Evolutionary conservation across 2,797 vertebrate genomes (phyloP), one percentile per base, ranked within the genome.

Genomic region (Tiaroga cobitis): DNA sequence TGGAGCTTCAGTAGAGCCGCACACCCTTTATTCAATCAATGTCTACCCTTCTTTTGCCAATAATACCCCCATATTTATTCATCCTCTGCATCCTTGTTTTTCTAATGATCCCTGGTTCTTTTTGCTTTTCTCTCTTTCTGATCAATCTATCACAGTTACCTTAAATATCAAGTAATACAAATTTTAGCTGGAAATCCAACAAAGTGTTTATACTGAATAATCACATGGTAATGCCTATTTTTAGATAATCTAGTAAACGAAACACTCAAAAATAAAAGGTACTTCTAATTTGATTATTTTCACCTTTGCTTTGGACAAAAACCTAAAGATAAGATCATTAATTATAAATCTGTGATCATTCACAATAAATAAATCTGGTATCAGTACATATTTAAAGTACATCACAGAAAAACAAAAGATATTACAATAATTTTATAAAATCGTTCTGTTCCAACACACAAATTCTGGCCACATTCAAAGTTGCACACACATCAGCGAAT

Each of bases 51-150:
- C 70, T 54, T 61, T 61, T 18, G 87, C 87, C 13, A 80, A 19
- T 34, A 80, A 34, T 18, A 9, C 32, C 1, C 26, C 51, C 1
- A 21, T 43, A 43, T 49, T 15, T 46, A 67, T 46, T 49, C 76
- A 61, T 41, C n/a, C 21, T 24, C 16, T 80, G 8, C 59, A 86
- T 90, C 74, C 83, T 88, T 16, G 21, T 92, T 93, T 93, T 89
- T 88, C 88, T 72, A 63, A 63, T 83, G 65, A 69, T 85, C 86
- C 56, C 77, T 87, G 85, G 11, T 91, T 88, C 83, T 86, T 19
- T 74, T 46, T 29, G 34, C 15, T 8, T 19, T 51, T 49, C 29
- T 76, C 3, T 56, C 2, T 37, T 56, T 76, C 34, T 49, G 16
- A 1, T 73, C 16, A 1, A 18, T 74, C 43, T 21, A 13, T 51